Base-by-base conservation (phyloP, 2,797 vertebrate species). In the Poliocrania exsul region DNA sequence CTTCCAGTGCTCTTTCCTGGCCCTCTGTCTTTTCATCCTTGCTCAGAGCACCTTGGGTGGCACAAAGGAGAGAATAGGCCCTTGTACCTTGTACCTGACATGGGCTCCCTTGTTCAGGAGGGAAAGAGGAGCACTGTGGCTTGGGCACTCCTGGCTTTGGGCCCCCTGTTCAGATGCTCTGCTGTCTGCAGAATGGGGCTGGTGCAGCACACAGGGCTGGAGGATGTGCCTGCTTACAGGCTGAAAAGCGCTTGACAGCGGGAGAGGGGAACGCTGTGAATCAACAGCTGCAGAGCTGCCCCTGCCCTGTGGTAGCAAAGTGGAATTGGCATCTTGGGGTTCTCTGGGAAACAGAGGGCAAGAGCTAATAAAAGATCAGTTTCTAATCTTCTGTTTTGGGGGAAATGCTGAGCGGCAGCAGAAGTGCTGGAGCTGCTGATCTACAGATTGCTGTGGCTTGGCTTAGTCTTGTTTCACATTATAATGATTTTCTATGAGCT, bases 371-470 rank as follows among this genome's bases (percentile, higher is more conserved):
- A 94, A 88, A 70, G 70, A 91, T 90, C 84, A 61, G 70, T 93
- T 96, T 95, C 91, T 91, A 86, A 83, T 94, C 81, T 92, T 88
- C 77, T 93, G 87, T 65, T 92, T 91, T 87, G 70, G 81, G 85
- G 91, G 60, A 73, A 90, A 82, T 0, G 50, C 88, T 77, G 73
- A 91, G 93, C 93, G 86, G 86, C 60, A 79, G 87, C 82, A 92
- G 86, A 81, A 95, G 83, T 70, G 81, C 71, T 90, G 71, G 78
- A 84, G 91, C 80, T 6, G 18, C 78, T 83, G 73, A 93, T 90
- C 35, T 84, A 79, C 89, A 88, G 92, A 93, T 93, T 93, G 92
- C 91, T 90, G 66, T 86, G 80, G 73, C 77, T 94, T 94, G 94
- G 92, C 91, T 87, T 93, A 64, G 80, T 86, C 86, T 93, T 21